A percentile compares a stretch with the other conserved stretches of the same genome.
phyloP scores from a whole-genome alignment of 2,888 invertebrate genomes.

The Dasypolia templi region DNA sequence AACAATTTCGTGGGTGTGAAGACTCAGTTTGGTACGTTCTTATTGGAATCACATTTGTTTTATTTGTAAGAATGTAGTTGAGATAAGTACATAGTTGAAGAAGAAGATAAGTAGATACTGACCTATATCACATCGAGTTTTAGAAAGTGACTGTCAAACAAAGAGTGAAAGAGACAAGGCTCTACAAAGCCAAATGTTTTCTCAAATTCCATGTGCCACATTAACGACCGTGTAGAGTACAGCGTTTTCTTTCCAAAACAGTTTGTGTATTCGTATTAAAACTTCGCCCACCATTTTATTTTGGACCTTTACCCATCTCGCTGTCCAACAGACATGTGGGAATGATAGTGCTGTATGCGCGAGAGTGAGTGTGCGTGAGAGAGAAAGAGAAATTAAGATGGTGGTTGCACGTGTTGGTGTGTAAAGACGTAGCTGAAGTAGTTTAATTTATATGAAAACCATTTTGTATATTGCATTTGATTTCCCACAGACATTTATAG shows the following conservation, averaged over 20 bases:
- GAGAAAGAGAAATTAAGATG: no score
- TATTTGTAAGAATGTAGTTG: no score
- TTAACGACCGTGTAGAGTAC: neutral
- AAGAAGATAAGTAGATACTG: neutral
- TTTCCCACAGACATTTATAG: constrained; percentile 79
- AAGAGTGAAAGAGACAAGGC: neutral
- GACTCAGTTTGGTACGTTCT: constrained; percentile 69
- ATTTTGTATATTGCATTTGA: neutral
- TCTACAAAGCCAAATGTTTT: neutral
- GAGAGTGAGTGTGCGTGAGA: no score
- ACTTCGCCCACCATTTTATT: neutral
- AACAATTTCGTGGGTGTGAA: constrained; percentile 58
- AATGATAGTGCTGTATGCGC: no score
- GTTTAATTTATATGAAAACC: neutral
- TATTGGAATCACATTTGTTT: neutral
- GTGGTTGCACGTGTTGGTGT: no score
- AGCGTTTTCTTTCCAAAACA: neutral
- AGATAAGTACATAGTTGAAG: no score
- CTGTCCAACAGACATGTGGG: neutral
- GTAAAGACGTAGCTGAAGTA: no score
- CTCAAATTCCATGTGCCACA: neutral
- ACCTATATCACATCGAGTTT: neutral
- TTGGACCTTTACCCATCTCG: neutral
- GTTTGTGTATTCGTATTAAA: neutral
- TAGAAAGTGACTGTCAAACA: neutral